These are phyloP conservation scores for Ligdia adustata DNA, from an alignment of 2,888 invertebrate genomes.

Conservation along the genomic window DNA sequence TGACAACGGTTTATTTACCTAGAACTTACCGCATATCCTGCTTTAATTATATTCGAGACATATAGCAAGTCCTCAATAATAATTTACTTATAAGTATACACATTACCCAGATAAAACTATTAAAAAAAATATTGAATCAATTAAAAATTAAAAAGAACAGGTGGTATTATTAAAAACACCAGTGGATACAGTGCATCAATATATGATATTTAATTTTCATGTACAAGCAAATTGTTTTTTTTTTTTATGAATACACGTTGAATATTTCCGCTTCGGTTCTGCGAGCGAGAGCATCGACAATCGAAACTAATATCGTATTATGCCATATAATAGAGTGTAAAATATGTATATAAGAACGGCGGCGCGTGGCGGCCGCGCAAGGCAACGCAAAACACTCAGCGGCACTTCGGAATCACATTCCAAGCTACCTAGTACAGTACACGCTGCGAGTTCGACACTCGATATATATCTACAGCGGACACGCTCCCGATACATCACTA, in stretches of 20 bases:
- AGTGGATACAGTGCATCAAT: slow-evolving; percentile 88
- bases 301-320: slow-evolving; percentile 77
- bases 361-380: slow-evolving; percentile 58
- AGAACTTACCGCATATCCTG: slow-evolving; percentile 77
- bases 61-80: slow-evolving; percentile 74
- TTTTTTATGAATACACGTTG: slow-evolving; percentile 84
- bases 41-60: slow-evolving; percentile 79
- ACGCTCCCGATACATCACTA: too few species aligned
- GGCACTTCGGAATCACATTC: slow-evolving; percentile 76
- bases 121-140: slow-evolving; percentile 64
- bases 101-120: slow-evolving; percentile 80
- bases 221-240: slow-evolving; percentile 90
- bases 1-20: slow-evolving; percentile 80
- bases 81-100: slow-evolving; percentile 83
- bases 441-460: not conserved
- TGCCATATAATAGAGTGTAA: slow-evolving; percentile 82
- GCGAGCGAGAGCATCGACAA: slow-evolving; percentile 67
- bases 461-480: not conserved
- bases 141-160: slow-evolving; percentile 72
- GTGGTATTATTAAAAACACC: slow-evolving; percentile 82
- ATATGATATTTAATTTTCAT: slow-evolving; percentile 90
- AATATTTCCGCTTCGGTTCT: slow-evolving; percentile 64
- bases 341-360: slow-evolving; percentile 66
- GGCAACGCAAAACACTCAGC: slow-evolving; percentile 66
- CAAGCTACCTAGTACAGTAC: slow-evolving; percentile 59